Conservation (phyloP, 2,888 invertebrate genomes). For the Calameuta idolon region DNA sequence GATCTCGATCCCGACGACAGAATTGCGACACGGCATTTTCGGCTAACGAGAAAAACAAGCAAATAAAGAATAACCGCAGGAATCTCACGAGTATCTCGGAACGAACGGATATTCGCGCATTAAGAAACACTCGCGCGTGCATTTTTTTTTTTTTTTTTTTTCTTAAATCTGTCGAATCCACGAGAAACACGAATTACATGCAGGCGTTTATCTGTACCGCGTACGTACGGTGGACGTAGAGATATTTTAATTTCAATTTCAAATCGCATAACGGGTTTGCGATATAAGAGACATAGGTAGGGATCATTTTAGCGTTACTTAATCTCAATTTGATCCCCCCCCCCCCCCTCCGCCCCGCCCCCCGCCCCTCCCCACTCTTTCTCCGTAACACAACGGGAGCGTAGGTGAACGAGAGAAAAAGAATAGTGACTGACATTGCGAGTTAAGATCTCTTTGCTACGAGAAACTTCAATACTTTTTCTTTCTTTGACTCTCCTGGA, state of each 20-base stretch:
- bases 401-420: background rate
- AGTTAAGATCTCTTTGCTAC: background rate
- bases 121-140: background rate
- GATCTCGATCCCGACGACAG: background rate
- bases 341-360: background rate
- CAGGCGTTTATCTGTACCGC: background rate
- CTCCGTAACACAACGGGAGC: background rate
- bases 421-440: background rate
- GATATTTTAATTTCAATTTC: background rate
- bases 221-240: background rate
- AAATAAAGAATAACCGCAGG: background rate
- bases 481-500: background rate
- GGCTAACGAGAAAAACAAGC: background rate
- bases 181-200: background rate
- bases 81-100: background rate
- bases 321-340: background rate
- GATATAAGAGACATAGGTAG: background rate
- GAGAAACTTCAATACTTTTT: background rate
- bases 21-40: background rate
- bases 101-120: background rate
- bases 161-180: background rate
- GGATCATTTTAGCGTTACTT: background rate
- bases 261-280: background rate
- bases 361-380: background rate
- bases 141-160: background rate